phyloP scores from a whole-genome alignment of 2,797 vertebrate species.

The Epinephelus coioides region DNA sequence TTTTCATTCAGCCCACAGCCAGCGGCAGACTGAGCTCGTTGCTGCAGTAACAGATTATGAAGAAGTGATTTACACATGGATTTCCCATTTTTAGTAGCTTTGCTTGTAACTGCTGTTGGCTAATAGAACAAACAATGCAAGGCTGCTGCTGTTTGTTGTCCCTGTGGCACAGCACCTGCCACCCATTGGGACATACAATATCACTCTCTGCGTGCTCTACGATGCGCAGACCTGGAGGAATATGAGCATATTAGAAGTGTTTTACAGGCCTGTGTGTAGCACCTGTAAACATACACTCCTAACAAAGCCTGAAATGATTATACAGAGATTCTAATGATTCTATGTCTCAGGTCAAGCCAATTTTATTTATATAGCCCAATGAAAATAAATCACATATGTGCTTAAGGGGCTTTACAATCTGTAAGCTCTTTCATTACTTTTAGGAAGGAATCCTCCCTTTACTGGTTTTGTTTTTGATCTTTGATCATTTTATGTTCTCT shows the following conservation, averaged over 20 bases:
- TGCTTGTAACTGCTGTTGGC: constrained; percentile 55
- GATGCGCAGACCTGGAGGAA: constrained; percentile 2
- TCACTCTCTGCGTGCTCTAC: background rate
- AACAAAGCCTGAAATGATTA: background rate
- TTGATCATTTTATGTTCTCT: no score
- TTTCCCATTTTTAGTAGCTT: constrained; percentile 55
- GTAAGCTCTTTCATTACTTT: no score
- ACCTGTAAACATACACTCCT: background rate
- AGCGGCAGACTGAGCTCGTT: constrained; percentile 41
- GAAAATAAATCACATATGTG: background rate
- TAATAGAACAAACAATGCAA: constrained; percentile 51
- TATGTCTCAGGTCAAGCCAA: background rate
- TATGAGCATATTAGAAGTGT: background rate
- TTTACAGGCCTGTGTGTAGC: background rate
- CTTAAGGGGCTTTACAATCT: background rate
- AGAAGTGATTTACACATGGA: constrained; percentile 62
- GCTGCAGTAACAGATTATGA: constrained; percentile 64
- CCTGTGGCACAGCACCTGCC: constrained; percentile 34
- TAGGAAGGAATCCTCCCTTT: no score
- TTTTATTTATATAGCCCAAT: background rate
- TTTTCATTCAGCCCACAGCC: constrained; percentile 60
- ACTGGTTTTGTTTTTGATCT: no score
- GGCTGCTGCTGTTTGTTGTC: constrained; percentile 38
- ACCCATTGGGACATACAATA: constrained; percentile 25
- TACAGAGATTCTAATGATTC: background rate